Base-by-base conservation (phyloP, 2,888 invertebrate genomes). In the Sesia apiformis region DNA sequence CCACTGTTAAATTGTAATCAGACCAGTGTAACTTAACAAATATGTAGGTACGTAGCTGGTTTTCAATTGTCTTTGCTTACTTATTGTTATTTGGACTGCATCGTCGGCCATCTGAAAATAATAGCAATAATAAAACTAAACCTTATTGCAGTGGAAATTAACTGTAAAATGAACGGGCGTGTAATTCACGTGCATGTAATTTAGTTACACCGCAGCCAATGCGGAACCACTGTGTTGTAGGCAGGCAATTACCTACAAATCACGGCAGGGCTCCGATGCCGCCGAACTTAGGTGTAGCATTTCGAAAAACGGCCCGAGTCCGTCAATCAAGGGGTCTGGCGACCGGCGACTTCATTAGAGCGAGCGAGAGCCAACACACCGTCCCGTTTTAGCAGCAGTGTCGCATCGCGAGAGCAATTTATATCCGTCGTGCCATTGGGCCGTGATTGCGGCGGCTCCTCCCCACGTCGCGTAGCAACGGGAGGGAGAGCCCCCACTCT, bases 381-480 rank as follows among this genome's bases (percentile, higher is more conserved):
- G 68, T 86, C 87, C 74, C 83, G 61, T 64, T 86, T 81, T 59
- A 63, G 66, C 84, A 64, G 70, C 74, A 80, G 75, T 81, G 86
- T 86, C 85, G 83, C 84, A 83, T 77, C 78, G 78, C 77, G 75
- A 76, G 84, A 88, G 83, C 90, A 90, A 90, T 90, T 90, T 90
- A 90, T 90, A 90, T 86, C 90, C 86, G 90, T 87, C 90, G 88
- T 84, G 84, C 90, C 77, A 90, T 90, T 90, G 90, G 88, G 87
- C 90, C 85, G 89, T 88, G 90, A 90, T 90, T 90, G 84, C 81
- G 76, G 88, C 80, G 87, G 78, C 91, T 90, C 90, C 91, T 90
- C 91, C 92, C 92, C 89, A 90, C 92, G 92, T 92, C 89, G 84
- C 91, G 83, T 91, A 88, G 91, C 90, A 87, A 92, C 92, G 88